Base-by-base conservation (phyloP, 2,113 vertebrate genomes). In the Marmota monax region DNA sequence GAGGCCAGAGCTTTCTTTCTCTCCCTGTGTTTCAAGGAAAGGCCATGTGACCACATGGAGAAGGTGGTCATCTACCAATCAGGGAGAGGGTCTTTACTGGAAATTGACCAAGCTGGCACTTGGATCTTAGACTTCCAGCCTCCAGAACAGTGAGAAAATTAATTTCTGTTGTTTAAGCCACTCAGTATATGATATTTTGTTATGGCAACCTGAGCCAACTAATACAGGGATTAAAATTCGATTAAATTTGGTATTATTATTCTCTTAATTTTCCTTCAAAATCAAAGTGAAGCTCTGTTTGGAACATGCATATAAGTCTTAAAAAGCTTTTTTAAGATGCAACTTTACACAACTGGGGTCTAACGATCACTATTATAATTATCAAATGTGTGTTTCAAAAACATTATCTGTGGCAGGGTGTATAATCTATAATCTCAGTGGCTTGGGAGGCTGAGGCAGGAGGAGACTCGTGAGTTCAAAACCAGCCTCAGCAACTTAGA, bases 201-300 rank as follows among this genome's bases (percentile, higher is more conserved):
- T 82, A 74, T 37, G 29, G 45, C 37, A 56, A 32, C 4, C 16
- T n/a, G 42, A 96, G 5, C 4, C 27, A 69, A 79, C 39, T 78
- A 92, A 96, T 27, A 72, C 0, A 27, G 32, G 20, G 27, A 69
- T 80, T 48, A 87, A 92, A 90, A 82, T n/a, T 70, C n/a, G 32
- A 7, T n/a, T n/a, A 70, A 27, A 78, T 51, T 87, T 84, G 45
- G 20, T 84, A 16, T n/a, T n/a, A 72, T 87, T 91, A 65, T 34
- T 92, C 84, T 53, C 37, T 86, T 84, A 42, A 61, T 85, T 96
- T 90, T 84, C 20, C 69, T 96, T 77, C 22, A 29, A 39, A 94
- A 45, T 76, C 34, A 58, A 78, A 63, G 4, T 67, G 48, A 72
- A 80, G 32, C 29, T 82, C 34, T 84, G 20, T 58, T 87, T 82